These are phyloP conservation scores for Uropetala carovei DNA, from an alignment of 2,888 invertebrate genomes.

Conservation along the genomic window DNA sequence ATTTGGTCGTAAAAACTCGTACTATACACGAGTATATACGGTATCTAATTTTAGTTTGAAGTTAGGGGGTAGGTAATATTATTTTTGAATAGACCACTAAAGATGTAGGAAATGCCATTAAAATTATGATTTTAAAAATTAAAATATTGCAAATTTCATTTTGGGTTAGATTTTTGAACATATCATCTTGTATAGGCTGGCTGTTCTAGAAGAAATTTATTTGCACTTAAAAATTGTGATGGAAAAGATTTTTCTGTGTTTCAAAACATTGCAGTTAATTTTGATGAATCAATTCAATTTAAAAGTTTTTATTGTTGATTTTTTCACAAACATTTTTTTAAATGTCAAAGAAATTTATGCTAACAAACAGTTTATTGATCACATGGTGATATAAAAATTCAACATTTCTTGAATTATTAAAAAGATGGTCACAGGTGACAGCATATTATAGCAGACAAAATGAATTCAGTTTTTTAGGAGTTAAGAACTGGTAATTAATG, in stretches of 20 bases:
- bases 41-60: too few species aligned
- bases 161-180: too few species aligned
- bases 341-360: neutral
- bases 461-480: slow-evolving; percentile 22
- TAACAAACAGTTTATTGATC: neutral
- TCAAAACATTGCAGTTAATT: too few species aligned
- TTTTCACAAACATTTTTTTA: neutral
- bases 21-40: too few species aligned
- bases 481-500: neutral
- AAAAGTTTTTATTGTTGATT: neutral
- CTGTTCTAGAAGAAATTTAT: neutral
- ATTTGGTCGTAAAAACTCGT: too few species aligned
- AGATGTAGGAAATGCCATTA: too few species aligned
- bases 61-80: too few species aligned
- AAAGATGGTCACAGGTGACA: neutral
- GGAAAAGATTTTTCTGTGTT: neutral
- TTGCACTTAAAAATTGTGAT: neutral
- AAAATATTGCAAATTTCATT: neutral
- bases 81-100: too few species aligned
- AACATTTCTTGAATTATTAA: slow-evolving; percentile 1
- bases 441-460: neutral
- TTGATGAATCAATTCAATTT: too few species aligned
- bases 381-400: neutral
- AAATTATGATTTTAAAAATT: neutral
- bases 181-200: too few species aligned